Evolutionary conservation across 2,888 invertebrate species (phyloP).

Genomic region (Monoplex corrugatus): DNA sequence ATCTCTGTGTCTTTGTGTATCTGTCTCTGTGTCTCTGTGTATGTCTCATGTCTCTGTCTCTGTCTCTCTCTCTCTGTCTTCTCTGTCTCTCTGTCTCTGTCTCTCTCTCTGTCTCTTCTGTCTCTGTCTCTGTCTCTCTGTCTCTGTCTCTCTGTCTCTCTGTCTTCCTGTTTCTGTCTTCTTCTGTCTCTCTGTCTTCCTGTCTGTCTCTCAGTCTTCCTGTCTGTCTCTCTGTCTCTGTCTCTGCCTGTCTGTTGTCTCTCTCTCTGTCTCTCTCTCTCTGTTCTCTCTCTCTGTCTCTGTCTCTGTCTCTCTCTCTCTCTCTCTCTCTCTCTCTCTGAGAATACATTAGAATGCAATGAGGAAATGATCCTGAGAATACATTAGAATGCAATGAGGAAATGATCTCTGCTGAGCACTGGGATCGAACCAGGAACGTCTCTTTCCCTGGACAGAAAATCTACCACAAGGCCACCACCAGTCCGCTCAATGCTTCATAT

Average conservation of each 20-base stretch:
- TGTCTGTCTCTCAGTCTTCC: background rate
- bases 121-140: constrained; percentile 17
- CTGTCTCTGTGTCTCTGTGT: too few relatives aligned
- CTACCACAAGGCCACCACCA: too few relatives aligned
- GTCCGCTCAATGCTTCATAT: too few relatives aligned
- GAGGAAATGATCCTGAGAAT: background rate
- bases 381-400: background rate
- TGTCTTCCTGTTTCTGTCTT: background rate
- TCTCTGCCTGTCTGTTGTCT: background rate
- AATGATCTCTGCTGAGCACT: too few relatives aligned
- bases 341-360: background rate
- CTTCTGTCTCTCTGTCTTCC: background rate
- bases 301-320: background rate
- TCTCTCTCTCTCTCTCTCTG: background rate
- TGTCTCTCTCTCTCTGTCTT: too few relatives aligned
- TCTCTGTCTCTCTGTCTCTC: constrained; percentile 12
- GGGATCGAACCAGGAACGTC: too few relatives aligned
- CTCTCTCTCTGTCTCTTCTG: background rate
- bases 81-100: too few relatives aligned
- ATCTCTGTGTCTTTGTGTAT: background rate
- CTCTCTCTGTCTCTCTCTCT: too few relatives aligned
- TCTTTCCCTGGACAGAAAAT: too few relatives aligned
- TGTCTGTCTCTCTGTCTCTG: background rate
- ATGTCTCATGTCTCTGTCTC: too few relatives aligned
- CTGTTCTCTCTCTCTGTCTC: background rate